Base-by-base conservation (phyloP, 2,113 vertebrate species). In the Aegypius monachus region DNA sequence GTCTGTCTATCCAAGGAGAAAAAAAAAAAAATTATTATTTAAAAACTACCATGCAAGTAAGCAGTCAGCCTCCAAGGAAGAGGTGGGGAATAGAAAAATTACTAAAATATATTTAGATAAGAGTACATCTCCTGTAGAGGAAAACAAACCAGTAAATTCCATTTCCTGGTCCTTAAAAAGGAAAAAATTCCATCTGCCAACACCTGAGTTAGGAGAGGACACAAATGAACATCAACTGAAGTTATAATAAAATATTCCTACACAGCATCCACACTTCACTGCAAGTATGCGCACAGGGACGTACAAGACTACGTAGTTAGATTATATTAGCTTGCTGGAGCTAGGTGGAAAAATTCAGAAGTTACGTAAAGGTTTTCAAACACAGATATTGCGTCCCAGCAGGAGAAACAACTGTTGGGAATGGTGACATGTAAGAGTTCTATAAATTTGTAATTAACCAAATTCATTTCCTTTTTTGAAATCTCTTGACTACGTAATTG, bases 191-290 rank as follows among this genome's bases (percentile, higher is more conserved):
- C 23, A 47, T 91, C 73, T 96, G 52, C 42, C 72, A 53, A 43
- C 68, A 92, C 47, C 84, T 86, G 81, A 90, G 82, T 55, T 81
- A 11, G 9, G 36, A 80, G 43, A 29, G 59, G 45, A 68, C 52
- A 84, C 45, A 77, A 91, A 38, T 5, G 25, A 96, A 58, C 90
- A 58, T 77, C 27, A 52, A 58, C 86, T 38, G 50, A 91, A 88
- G 61, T 92, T 88, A 81, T 72, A 73, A 85, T 97, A 90, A 97
- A 96, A 91, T 83, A 93, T 73, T 89, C 78, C 84, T 53, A 32
- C 87, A 73, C 31, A 75, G 43, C 86, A 63, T 92, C 90, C 77
- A 53, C 68, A 85, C 58, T 90, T 95, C 83, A 82, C 59, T 92
- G 77, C 53, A 56, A 62, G 38, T 81, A 10, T 55, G 38, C 78